These are phyloP conservation scores for Fissipunctia ypsillon DNA, from an alignment of 2,888 invertebrate species.

Conservation along the genomic window DNA sequence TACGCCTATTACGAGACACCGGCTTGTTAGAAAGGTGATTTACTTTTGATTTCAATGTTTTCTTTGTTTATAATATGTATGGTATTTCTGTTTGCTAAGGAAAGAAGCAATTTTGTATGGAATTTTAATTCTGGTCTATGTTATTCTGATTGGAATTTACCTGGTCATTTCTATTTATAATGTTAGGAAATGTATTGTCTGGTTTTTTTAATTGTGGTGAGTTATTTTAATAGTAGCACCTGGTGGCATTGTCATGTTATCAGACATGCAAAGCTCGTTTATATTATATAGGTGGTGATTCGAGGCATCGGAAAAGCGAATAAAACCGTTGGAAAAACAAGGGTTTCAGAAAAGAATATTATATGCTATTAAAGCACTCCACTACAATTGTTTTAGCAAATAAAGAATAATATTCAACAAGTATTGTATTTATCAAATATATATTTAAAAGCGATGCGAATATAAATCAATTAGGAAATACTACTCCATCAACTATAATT, in stretches of 20 bases:
- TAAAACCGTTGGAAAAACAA: background rate
- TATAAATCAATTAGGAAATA: background rate
- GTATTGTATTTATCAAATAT: background rate
- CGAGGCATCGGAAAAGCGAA: background rate
- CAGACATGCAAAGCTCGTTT: background rate
- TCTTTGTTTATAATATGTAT: slow-evolving; percentile 10
- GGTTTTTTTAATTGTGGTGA: background rate
- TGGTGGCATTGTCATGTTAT: slow-evolving; percentile 5
- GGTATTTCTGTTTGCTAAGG: background rate
- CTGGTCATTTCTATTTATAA: background rate
- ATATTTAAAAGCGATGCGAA: background rate
- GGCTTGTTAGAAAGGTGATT: slow-evolving; percentile 48
- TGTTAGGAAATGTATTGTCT: slow-evolving; percentile 16
- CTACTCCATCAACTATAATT: background rate
- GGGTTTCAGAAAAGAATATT: background rate
- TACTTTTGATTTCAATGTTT: slow-evolving; percentile 44
- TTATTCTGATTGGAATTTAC: slow-evolving; percentile 4
- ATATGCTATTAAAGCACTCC: background rate
- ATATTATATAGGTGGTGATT: background rate
- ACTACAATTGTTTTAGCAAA: background rate
- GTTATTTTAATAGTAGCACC: background rate
- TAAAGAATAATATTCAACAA: background rate
- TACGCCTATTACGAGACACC: slow-evolving; percentile 33
- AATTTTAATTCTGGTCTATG: slow-evolving; percentile 14
- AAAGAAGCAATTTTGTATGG: background rate